phyloP scores from a whole-genome alignment of 2,888 invertebrate genomes.

The Dicroscelio sp. region DNA sequence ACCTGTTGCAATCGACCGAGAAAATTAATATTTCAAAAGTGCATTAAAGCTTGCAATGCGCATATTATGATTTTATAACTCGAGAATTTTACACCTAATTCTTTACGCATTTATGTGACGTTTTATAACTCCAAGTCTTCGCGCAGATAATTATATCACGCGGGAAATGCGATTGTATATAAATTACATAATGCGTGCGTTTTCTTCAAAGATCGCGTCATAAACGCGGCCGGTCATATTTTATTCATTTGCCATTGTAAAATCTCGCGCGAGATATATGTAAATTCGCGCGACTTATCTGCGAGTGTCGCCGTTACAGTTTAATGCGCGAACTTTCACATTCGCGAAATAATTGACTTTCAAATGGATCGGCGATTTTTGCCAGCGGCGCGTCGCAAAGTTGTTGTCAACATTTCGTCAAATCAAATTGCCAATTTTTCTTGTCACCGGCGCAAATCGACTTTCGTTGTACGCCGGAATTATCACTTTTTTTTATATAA shows the following conservation, averaged over 20 bases:
- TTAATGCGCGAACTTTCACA: slow-evolving; percentile 64
- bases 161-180: slow-evolving; percentile 38
- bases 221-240: slow-evolving; percentile 55
- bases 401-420: slow-evolving; percentile 25
- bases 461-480: not conserved
- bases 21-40: slow-evolving; percentile 51
- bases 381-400: slow-evolving; percentile 4
- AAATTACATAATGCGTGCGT: slow-evolving; percentile 37
- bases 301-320: slow-evolving; percentile 39
- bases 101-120: slow-evolving; percentile 37
- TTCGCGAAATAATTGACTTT: slow-evolving; percentile 64
- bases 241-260: slow-evolving; percentile 58
- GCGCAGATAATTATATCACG: slow-evolving; percentile 50
- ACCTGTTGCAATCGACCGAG: slow-evolving; percentile 55
- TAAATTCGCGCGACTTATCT: slow-evolving; percentile 50
- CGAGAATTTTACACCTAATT: slow-evolving; percentile 56
- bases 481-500: not conserved
- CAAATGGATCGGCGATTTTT: slow-evolving; percentile 42
- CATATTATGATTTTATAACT: slow-evolving; percentile 56
- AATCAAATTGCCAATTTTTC: slow-evolving; percentile 2
- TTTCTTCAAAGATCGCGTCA: slow-evolving; percentile 40
- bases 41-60: slow-evolving; percentile 28
- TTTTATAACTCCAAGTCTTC: slow-evolving; percentile 57
- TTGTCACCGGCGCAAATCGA: not conserved
- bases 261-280: slow-evolving; percentile 39